Conservation (phyloP, 2,797 vertebrate genomes). For the Furcifer pardalis region DNA sequence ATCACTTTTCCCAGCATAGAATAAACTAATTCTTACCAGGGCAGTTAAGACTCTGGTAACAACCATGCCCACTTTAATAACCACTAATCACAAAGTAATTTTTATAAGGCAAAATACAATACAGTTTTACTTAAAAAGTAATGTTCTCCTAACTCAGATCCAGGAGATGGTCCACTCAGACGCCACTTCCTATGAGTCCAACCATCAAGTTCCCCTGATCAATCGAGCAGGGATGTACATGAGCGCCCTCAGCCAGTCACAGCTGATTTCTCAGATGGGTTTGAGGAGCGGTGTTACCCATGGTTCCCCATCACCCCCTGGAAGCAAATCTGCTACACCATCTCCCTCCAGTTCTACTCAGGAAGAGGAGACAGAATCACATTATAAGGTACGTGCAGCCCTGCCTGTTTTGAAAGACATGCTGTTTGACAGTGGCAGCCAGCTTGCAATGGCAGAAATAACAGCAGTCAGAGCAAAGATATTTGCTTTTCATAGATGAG, state of each 20-base stretch:
- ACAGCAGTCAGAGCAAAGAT: background rate
- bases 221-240: conserved; percentile 92
- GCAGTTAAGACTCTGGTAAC: background rate
- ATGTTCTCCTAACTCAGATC: conserved; percentile 81
- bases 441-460: background rate
- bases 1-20: conserved; percentile 2
- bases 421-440: background rate
- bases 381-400: conserved; percentile 86
- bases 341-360: conserved; percentile 98
- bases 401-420: background rate
- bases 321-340: conserved; percentile 97
- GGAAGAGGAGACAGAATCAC: conserved; percentile 97
- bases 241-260: conserved; percentile 90
- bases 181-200: conserved; percentile 87
- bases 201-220: conserved; percentile 89
- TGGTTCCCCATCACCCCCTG: conserved; percentile 94
- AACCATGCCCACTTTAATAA: conserved; percentile 2
- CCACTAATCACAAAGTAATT: background rate
- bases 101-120: background rate
- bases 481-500: background rate
- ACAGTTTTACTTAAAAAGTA: conserved; percentile 13
- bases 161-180: conserved; percentile 97
- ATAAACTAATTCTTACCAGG: background rate
- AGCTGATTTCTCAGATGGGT: conserved; percentile 95
- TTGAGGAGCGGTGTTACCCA: conserved; percentile 84